phyloP scores from a whole-genome alignment of 1,140 invertebrate genomes.

The Cataglyphis hispanica region DNA sequence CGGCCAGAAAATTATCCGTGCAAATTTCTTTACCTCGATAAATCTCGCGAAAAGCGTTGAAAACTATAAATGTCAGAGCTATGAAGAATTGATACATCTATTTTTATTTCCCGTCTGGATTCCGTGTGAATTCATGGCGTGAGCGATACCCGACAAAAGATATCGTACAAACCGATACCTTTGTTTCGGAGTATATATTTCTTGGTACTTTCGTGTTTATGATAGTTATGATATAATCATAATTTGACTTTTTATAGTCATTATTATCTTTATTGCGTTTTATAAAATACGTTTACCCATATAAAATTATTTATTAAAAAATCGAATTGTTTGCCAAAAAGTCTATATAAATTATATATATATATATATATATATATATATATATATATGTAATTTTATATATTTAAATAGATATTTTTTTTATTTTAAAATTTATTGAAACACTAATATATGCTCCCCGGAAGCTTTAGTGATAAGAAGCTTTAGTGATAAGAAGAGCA shows the following conservation, averaged over 20 bases:
- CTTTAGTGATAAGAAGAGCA: neutral
- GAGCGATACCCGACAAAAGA: conserved; percentile 55
- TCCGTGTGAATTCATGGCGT: conserved; percentile 38
- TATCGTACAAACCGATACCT: conserved; percentile 47
- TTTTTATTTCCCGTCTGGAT: conserved; percentile 57
- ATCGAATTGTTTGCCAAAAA: neutral
- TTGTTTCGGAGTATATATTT: conserved; percentile 39
- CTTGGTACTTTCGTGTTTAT: conserved; percentile 21
- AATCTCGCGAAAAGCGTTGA: conserved; percentile 59
- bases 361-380: neutral
- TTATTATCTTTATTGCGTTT: neutral
- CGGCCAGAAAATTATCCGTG: conserved; percentile 53
- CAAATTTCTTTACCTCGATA: conserved; percentile 59
- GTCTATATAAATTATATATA: too few species aligned
- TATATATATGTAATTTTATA: neutral
- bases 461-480: neutral
- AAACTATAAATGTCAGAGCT: conserved; percentile 63
- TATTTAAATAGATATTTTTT: neutral
- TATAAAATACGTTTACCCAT: neutral
- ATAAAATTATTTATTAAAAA: neutral
- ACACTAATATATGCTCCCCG: neutral
- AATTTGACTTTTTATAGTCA: conserved; percentile 1
- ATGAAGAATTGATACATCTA: conserved; percentile 64
- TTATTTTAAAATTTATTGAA: neutral
- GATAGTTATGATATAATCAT: conserved; percentile 13